These are phyloP conservation scores for Tor tambroides DNA, from an alignment of 2,113 vertebrate species.

Conservation along the genomic window DNA sequence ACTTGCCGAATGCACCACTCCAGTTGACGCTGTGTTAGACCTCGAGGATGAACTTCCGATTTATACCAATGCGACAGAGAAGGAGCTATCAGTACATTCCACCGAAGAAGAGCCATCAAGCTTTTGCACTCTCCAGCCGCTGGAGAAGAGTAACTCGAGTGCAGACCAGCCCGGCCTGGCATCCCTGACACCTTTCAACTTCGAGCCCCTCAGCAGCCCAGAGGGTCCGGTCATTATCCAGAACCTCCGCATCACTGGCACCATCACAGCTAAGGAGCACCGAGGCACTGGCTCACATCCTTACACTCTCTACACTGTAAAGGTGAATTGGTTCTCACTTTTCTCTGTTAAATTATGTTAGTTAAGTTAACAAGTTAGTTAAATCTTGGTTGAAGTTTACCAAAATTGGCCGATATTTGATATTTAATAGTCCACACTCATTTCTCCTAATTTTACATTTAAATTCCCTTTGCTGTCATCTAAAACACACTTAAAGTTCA, in stretches of 20 bases:
- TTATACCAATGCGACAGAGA: conserved; percentile 65
- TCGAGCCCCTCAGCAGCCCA: conserved; percentile 91
- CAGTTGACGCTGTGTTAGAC: conserved; percentile 64
- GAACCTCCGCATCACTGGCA: conserved; percentile 93
- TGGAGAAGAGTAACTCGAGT: conserved; percentile 65
- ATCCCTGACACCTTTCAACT: conserved; percentile 80
- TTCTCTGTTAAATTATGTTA: no score
- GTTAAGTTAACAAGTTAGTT: no score
- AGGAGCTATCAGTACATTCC: conserved; percentile 22
- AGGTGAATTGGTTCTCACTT: conserved; percentile 75
- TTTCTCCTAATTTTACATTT: background rate
- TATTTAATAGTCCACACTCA: background rate
- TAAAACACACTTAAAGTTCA: background rate
- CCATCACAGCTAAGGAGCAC: conserved; percentile 94
- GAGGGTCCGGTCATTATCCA: conserved; percentile 93
- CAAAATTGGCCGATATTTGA: background rate
- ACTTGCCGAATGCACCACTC: conserved; percentile 63
- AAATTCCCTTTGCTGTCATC: background rate
- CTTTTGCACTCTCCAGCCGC: conserved; percentile 56
- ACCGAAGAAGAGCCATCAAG: conserved; percentile 39
- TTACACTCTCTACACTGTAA: conserved; percentile 94
- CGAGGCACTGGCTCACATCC: conserved; percentile 91
- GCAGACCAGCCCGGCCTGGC: conserved; percentile 59
- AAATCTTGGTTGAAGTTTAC: background rate
- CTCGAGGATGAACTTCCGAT: conserved; percentile 62